Evolutionary conservation across 2,797 vertebrate species (phyloP).

Genomic region (Phrynocephalus guinanensis): DNA sequence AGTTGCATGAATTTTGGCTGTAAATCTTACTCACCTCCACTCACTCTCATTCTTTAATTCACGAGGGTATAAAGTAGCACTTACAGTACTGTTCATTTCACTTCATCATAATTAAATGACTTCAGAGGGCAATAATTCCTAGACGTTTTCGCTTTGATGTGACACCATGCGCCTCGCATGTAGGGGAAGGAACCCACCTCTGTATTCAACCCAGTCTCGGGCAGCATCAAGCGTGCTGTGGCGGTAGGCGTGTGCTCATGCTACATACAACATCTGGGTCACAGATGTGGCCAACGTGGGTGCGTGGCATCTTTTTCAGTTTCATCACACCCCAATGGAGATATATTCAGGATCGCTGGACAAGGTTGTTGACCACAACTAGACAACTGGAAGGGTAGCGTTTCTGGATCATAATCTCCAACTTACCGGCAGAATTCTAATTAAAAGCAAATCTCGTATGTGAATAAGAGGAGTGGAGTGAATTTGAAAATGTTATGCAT

Average conservation of each 20-base stretch:
- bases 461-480: no score
- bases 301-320: conserved; percentile 75
- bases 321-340: conserved; percentile 62
- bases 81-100: conserved; percentile 79
- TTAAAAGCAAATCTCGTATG: no score
- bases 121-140: conserved; percentile 79
- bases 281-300: conserved; percentile 78
- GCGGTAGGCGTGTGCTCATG: conserved; percentile 74
- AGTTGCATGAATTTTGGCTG: conserved; percentile 76
- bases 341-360: conserved; percentile 60
- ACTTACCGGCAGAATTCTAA: no score
- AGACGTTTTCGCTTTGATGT: conserved; percentile 77
- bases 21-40: conserved; percentile 80
- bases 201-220: conserved; percentile 69
- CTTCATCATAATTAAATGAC: conserved; percentile 83
- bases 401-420: no score
- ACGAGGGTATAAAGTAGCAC: conserved; percentile 79
- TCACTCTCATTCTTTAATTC: conserved; percentile 80
- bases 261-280: conserved; percentile 78
- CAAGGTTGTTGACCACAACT: conserved; percentile 14
- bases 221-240: conserved; percentile 70
- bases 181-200: conserved; percentile 70
- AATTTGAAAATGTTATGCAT: no score
- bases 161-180: conserved; percentile 74
- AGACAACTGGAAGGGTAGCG: background rate